Evolutionary conservation across 37 sponge, comb jelly and placozoan species (phyloP), one percentile per base, ranked within the genome.

Genomic region (Crambe crambe): DNA sequence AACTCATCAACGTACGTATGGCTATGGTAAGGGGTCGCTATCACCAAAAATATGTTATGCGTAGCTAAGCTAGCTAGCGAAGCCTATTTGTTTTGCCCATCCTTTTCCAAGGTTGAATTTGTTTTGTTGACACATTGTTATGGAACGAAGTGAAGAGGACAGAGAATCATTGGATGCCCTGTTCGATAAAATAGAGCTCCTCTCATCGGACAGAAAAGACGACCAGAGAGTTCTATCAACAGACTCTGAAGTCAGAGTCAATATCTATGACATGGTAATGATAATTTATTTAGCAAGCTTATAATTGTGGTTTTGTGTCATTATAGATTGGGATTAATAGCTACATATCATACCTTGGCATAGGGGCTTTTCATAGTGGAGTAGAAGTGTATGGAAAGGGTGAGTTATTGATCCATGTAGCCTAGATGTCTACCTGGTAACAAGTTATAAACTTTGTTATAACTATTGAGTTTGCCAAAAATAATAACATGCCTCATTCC

Each of bases 341-440:
- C 38, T 85, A 75, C 29, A 58, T 60, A 3, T 68, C 76, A 4
- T 57, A 56, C 3, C 65, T 86, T 66, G 86, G 86, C 0, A 36
- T 86, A 29, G 86, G 86, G 37, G 80, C 68, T 0, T 79, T 73
- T 79, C 86, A 86, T 74, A 66, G 74, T 67, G 86, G 86, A 39
- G 66, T 86, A 2, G 68, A 86, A 54, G 74, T 79, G 2, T 67
- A 86, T 56, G 86, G 74, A 10, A 79, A 30, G 72, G 86, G 79
- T 78, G 72, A 23, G 59, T 42, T n/a, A n/a, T n/a, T n/a, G n/a
- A n/a, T 15, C 37, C 37, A 58, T 3, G 2, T 35, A 6, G 32
- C 32, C 9, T 10, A 18, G 21, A 9, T 63, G 31, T 63, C 32
- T 30, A 22, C 32, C 32, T n/a, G 8, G 65, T 22, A 73, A 8